Evolutionary conservation across 2,797 vertebrate species (phyloP), one percentile per base, ranked within the genome.

Genomic region (Lacerta viridis): DNA sequence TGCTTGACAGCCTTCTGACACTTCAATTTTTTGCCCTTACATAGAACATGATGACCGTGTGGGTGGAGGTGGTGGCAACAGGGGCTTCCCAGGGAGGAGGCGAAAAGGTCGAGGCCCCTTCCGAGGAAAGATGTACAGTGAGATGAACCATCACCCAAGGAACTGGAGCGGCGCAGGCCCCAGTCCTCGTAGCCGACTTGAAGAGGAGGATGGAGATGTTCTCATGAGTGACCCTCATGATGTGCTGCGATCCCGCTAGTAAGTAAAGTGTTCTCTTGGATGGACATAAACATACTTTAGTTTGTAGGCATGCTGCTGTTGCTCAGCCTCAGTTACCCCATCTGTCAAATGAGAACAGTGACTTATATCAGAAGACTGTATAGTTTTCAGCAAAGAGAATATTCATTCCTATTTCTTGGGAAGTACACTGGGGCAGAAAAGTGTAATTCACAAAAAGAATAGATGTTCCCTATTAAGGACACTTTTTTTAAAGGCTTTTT

Each of bases 11-110:
- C 20, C 25, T 29, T 36, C n/a, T 81, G 7, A 94, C 61, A 20
- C 2, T 50, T 50, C 9, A 1, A 11, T n/a, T 46, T 64, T 3
- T 75, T 64, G 15, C 27, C 41, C 55, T 76, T 71, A 10, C 76
- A 11, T 87, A 99, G 98, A 98, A 78, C 98, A 98, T 9, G 98
- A 98, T 93, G 98, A 98, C 76, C 96, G 97, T 5, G 97, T 98
- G 8, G 91, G 93, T 0, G 89, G 91, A 13, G 90, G 94, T 0
- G 82, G 90, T 6, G 18, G 66, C 20, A 46, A 74, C n/a, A 95
- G 95, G 9, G 92, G 91, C n/a, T 97, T 97, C 86, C 96, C 96
- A 17, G 97, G 96, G 83, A 97, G 97, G 87, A 97, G 95, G 89
- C 97, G 96, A 78, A 98, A 98, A 94, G 97, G 97, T 61, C 96